These are phyloP conservation scores for Aphodius granarius DNA, from an alignment of 2,888 invertebrate species.

Conservation along the genomic window DNA sequence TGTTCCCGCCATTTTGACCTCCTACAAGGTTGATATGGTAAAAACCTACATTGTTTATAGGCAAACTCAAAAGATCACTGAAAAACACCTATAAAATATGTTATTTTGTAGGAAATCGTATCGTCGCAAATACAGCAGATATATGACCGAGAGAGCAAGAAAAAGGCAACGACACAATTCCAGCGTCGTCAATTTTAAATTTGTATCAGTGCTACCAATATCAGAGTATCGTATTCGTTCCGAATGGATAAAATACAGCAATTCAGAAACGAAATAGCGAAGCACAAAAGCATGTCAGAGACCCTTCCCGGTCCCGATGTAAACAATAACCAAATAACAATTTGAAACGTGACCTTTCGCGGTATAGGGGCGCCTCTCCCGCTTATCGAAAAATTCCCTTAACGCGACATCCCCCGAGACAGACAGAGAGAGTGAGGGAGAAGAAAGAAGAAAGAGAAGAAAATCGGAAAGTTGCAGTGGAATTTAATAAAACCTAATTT, in stretches of 20 bases:
- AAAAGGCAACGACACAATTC: neutral
- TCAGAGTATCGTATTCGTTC: neutral
- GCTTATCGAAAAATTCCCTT: neutral
- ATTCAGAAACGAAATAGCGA: neutral
- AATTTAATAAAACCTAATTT: slow-evolving; percentile 15
- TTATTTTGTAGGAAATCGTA: neutral
- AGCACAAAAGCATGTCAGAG: neutral
- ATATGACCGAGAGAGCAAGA: neutral
- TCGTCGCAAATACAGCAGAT: neutral
- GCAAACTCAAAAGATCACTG: too few species aligned
- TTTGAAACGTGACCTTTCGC: neutral
- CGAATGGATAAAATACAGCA: neutral
- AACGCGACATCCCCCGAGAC: neutral
- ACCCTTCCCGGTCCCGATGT: neutral
- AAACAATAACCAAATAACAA: neutral
- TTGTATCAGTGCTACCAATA: neutral
- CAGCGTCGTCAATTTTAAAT: neutral
- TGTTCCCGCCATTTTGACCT: too few species aligned
- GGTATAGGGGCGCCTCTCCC: neutral
- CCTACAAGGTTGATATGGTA: too few species aligned
- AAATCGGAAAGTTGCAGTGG: slow-evolving; percentile 1
- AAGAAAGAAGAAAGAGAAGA: neutral
- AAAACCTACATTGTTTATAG: too few species aligned
- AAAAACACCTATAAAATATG: neutral
- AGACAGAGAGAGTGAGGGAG: neutral